Percentiles rank a stretch among this genome's conserved stretches.
Conservation (phyloP, 2,113 vertebrate genomes). For the Notothenia rossii region DNA sequence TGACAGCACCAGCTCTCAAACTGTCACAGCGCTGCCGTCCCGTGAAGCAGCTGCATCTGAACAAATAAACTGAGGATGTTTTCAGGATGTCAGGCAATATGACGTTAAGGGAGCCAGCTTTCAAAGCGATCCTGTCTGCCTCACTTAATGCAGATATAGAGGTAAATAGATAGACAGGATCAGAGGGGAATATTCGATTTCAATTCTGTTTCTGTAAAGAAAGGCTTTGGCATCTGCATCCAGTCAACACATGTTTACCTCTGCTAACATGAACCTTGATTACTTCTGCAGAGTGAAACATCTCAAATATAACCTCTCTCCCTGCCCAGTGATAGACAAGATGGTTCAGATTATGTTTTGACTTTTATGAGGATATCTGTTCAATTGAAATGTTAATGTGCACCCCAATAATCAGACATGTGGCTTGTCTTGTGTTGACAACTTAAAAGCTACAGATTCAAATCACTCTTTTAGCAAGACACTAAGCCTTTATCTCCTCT, state of each 20-base stretch:
- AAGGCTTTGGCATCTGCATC: constrained; percentile 5
- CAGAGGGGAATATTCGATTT: constrained; percentile 12
- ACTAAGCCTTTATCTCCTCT: constrained; percentile 21
- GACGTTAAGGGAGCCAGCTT: constrained; percentile 3
- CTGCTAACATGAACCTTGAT: constrained; percentile 7
- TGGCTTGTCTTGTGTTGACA: constrained; percentile 43
- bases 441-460: constrained; percentile 55
- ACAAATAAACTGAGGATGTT: constrained; percentile 45
- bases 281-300: constrained; percentile 11
- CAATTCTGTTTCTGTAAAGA: constrained; percentile 9
- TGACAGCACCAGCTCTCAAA: constrained; percentile 25
- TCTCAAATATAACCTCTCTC: constrained; percentile 1
- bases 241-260: constrained; percentile 12
- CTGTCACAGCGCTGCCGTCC: constrained; percentile 43
- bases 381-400: constrained; percentile 48
- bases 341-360: constrained; percentile 26
- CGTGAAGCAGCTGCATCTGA: constrained; percentile 29
- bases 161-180: constrained; percentile 33
- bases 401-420: constrained; percentile 33
- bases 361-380: constrained; percentile 31
- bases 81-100: constrained; percentile 23
- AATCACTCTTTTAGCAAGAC: constrained; percentile 33
- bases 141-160: constrained; percentile 1
- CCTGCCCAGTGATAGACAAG: constrained; percentile 30
- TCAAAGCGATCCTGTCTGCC: constrained; percentile 9